phyloP scores from a whole-genome alignment of 2,888 invertebrate genomes.

The Pantelozetes paolii region DNA sequence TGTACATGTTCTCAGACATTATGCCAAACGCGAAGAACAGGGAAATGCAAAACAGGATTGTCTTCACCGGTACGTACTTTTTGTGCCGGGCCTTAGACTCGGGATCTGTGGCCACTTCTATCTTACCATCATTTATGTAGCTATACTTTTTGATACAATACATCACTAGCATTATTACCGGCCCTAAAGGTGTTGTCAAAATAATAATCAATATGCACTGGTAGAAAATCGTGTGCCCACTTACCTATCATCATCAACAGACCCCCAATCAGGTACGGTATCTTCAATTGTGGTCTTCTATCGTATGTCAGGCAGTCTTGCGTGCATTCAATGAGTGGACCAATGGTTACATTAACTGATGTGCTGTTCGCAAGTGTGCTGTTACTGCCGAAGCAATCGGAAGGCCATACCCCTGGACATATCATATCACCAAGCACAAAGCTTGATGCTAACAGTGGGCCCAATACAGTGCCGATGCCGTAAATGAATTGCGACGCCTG shows the following conservation, averaged over 20 bases:
- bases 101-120: neutral
- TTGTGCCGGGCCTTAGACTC: neutral
- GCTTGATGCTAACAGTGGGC: slow-evolving; percentile 31
- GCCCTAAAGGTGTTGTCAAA: neutral
- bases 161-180: neutral
- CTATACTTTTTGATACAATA: neutral
- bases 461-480: slow-evolving; percentile 38
- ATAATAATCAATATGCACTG: neutral
- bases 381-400: neutral
- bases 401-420: neutral
- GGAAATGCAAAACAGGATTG: neutral
- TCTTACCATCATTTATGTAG: neutral
- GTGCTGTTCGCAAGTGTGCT: neutral
- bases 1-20: slow-evolving; percentile 31
- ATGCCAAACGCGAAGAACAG: slow-evolving; percentile 1
- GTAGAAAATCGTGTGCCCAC: neutral
- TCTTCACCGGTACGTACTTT: neutral
- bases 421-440: slow-evolving; percentile 29
- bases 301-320: neutral
- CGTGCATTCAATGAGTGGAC: neutral
- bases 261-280: neutral
- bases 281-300: neutral
- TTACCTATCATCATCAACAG: neutral
- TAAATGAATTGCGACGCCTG: slow-evolving; percentile 41
- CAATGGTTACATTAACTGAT: neutral